Evolutionary conservation across 1,140 invertebrate species (phyloP).

Genomic region (Habropoda laboriosa): DNA sequence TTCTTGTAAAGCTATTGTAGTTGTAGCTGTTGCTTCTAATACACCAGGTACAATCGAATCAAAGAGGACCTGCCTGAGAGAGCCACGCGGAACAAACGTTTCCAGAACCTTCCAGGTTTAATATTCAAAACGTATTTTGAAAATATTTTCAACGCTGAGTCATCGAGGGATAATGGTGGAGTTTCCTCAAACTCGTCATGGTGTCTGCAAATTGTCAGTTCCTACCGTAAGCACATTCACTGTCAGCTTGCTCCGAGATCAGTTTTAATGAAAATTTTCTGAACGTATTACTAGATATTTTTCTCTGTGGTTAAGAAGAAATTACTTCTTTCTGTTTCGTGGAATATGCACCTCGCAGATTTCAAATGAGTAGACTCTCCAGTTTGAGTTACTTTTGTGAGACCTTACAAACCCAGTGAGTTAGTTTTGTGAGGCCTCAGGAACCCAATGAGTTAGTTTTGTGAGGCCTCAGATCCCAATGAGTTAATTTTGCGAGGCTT

Average conservation of each 20-base stretch:
- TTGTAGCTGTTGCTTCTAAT: conserved; percentile 9
- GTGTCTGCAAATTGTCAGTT: background rate
- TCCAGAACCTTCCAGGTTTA: conserved; percentile 1
- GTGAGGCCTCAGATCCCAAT: too few relatives aligned
- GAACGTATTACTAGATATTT: too few relatives aligned
- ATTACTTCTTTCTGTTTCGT: too few relatives aligned
- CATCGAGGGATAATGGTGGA: background rate
- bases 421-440: too few relatives aligned
- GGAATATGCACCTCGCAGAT: background rate
- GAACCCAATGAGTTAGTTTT: too few relatives aligned
- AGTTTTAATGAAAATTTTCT: too few relatives aligned
- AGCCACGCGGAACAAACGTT: conserved; percentile 42
- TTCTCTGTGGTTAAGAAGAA: too few relatives aligned
- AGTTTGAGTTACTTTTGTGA: too few relatives aligned
- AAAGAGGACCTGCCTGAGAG: conserved; percentile 2
- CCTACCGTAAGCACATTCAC: background rate
- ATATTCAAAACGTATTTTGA: conserved; percentile 52
- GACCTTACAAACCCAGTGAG: too few relatives aligned
- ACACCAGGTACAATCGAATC: conserved; percentile 15
- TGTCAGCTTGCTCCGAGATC: too few relatives aligned
- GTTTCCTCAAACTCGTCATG: background rate
- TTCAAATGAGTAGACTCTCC: too few relatives aligned
- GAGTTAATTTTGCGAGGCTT: too few relatives aligned
- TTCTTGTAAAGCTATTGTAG: conserved; percentile 42
- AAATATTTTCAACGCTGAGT: conserved; percentile 47